These are phyloP conservation scores for Upupa epops DNA, from an alignment of 2,113 vertebrate genomes.

Conservation along the genomic window DNA sequence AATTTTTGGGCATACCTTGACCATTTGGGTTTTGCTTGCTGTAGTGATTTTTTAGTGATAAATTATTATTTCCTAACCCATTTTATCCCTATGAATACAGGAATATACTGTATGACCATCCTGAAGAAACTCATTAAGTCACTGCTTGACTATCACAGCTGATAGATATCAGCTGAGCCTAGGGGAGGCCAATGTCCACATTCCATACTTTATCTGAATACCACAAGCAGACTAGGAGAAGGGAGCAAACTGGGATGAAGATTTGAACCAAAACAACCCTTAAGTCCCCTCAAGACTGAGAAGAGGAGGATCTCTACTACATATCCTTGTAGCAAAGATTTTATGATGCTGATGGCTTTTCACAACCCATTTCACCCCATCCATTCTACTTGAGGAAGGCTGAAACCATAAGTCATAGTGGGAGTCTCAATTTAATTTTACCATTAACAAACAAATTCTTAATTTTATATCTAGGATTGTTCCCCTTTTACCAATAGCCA, in stretches of 20 bases:
- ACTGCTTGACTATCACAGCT: not conserved
- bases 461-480: not conserved
- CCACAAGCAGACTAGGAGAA: not conserved
- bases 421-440: not conserved
- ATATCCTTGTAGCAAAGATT: not conserved
- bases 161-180: not conserved
- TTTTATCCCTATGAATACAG: not conserved
- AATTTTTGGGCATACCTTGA: not conserved
- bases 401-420: not conserved
- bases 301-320: not conserved
- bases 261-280: not conserved
- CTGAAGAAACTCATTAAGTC: not conserved
- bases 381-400: not conserved
- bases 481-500: not conserved
- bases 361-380: not conserved
- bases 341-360: not conserved
- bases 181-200: not conserved
- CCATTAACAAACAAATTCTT: not conserved
- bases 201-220: not conserved
- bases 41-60: not conserved
- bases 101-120: not conserved
- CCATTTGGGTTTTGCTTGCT: not conserved
- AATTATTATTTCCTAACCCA: not conserved
- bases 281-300: not conserved
- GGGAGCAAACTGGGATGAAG: not conserved